These are phyloP conservation scores for Australoheros scitulus DNA, from an alignment of 2,113 vertebrate genomes.

Conservation along the genomic window DNA sequence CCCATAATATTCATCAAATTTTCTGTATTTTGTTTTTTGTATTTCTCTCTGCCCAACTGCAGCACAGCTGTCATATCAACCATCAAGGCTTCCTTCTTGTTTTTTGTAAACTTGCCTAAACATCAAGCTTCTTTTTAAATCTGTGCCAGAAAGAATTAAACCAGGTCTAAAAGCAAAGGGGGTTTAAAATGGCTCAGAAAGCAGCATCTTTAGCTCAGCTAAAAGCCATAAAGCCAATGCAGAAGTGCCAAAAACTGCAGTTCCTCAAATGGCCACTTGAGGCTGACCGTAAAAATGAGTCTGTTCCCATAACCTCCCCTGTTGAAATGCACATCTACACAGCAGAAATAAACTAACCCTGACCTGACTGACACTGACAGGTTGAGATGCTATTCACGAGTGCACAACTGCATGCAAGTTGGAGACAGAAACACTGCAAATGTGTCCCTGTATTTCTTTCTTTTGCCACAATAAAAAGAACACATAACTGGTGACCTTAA, in stretches of 20 bases:
- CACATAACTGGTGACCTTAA: fast-evolving
- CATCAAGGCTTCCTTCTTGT: too few relatives aligned
- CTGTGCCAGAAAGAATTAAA: too few relatives aligned
- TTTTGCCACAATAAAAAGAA: not conserved
- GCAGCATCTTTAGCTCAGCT: not conserved
- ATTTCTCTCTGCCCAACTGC: too few relatives aligned
- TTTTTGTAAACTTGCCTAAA: too few relatives aligned
- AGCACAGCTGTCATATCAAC: too few relatives aligned
- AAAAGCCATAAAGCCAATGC: not conserved
- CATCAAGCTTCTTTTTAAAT: too few relatives aligned
- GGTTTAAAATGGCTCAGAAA: not conserved
- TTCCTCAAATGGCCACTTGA: not conserved
- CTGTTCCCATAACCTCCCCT: not conserved
- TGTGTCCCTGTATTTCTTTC: not conserved
- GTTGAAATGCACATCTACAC: fast-evolving
- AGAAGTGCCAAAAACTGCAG: not conserved
- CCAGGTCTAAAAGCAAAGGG: not conserved
- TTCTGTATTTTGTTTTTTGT: too few relatives aligned
- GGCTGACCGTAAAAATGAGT: not conserved
- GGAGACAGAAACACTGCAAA: not conserved
- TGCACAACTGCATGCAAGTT: not conserved
- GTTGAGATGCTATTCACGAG: too few relatives aligned
- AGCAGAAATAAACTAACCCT: not conserved
- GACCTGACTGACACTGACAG: not conserved
- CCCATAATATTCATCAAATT: too few relatives aligned